phyloP scores from a whole-genome alignment of 2,113 vertebrate genomes.

The Lagopus leucura region DNA sequence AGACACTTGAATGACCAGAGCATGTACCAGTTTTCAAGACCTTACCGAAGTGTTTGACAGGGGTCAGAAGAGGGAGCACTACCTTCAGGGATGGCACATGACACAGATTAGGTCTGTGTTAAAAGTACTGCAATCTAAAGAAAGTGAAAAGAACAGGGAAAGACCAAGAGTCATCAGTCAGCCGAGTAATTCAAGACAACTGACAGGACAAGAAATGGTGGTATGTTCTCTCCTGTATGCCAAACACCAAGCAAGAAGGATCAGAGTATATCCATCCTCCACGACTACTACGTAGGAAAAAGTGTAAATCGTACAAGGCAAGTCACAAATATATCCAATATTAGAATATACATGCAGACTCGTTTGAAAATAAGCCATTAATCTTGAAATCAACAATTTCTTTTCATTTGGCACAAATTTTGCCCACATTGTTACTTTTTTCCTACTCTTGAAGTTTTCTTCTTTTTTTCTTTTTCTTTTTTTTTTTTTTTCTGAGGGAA shows the following conservation, averaged over 20 bases:
- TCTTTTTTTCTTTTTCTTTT: background rate
- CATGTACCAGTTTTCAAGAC: background rate
- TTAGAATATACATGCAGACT: constrained; percentile 57
- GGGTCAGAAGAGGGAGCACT: background rate
- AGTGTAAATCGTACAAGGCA: background rate
- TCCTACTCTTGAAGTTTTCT: background rate
- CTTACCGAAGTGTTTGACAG: background rate
- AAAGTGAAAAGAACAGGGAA: background rate
- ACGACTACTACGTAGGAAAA: background rate
- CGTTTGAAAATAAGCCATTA: background rate
- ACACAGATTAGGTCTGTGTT: background rate
- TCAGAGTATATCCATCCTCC: background rate
- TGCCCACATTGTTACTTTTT: background rate
- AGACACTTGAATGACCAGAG: background rate
- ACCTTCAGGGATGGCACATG: background rate
- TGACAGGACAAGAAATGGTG: constrained; percentile 41
- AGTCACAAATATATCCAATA: background rate
- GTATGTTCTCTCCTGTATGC: constrained; percentile 60
- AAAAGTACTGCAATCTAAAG: background rate
- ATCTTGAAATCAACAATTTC: background rate
- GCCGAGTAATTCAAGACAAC: background rate
- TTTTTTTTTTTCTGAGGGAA: background rate
- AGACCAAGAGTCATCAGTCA: background rate
- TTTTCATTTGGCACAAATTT: background rate
- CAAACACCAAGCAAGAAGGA: constrained; percentile 29